These are phyloP conservation scores for Epizoanthus ramosus DNA, from an alignment of 92 coral and sea anemone genomes.

Conservation along the genomic window DNA sequence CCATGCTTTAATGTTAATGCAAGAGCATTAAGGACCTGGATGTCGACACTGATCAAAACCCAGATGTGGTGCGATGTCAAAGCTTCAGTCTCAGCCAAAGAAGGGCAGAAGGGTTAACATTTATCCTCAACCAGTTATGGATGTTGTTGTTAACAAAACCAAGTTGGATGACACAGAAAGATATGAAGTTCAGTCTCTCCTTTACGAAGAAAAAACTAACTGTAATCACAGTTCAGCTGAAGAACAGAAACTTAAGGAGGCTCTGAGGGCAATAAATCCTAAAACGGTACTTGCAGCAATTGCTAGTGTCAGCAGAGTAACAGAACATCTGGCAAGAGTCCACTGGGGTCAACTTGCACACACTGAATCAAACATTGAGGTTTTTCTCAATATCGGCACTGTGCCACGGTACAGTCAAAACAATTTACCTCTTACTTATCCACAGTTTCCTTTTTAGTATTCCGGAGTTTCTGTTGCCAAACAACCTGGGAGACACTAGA, in stretches of 20 bases:
- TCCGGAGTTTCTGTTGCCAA: too few relatives aligned
- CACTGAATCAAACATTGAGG: slow-evolving; percentile 48
- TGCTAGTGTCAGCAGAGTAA: not conserved
- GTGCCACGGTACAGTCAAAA: slow-evolving; percentile 7
- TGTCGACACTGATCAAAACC: slow-evolving; percentile 48
- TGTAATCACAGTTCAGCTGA: slow-evolving; percentile 24
- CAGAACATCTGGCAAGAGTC: slow-evolving; percentile 24
- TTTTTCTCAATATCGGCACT: not conserved
- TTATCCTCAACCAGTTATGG: slow-evolving; percentile 52
- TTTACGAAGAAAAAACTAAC: slow-evolving; percentile 57
- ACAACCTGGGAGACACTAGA: too few relatives aligned
- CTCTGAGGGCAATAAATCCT: slow-evolving; percentile 19
- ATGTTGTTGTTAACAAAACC: slow-evolving; percentile 34
- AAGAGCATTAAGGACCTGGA: slow-evolving; percentile 35
- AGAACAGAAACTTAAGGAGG: slow-evolving; percentile 35
- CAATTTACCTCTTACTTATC: not conserved
- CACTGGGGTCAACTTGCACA: slow-evolving; percentile 34
- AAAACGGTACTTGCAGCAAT: slow-evolving; percentile 34
- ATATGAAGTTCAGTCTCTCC: slow-evolving; percentile 47
- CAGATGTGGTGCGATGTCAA: slow-evolving; percentile 44
- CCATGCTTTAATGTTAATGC: too few relatives aligned
- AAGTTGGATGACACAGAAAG: slow-evolving; percentile 22
- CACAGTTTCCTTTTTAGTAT: slow-evolving; percentile 19
- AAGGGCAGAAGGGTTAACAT: slow-evolving; percentile 51
- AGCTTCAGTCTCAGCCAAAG: slow-evolving; percentile 57